A percentile compares a stretch with the other conserved stretches of the same genome.
Evolutionary conservation across 2,113 vertebrate species (phyloP).

Genomic region (Myrmophylax atrothorax): DNA sequence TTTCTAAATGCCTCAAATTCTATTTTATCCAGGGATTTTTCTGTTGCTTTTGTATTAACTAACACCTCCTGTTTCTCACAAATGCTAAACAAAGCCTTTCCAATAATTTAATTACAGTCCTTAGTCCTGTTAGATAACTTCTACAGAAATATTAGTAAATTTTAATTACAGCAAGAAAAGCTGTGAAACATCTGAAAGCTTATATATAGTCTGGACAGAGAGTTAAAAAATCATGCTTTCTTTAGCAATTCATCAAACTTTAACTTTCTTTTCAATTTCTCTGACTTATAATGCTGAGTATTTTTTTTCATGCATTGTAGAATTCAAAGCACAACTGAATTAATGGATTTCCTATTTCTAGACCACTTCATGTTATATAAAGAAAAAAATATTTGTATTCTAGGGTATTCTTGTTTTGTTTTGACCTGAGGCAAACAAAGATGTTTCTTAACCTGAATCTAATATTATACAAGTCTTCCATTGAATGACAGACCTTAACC

Average conservation of each 20-base stretch:
- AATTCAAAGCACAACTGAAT: neutral
- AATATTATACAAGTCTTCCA: neutral
- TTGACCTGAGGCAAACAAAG: neutral
- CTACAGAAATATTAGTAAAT: neutral
- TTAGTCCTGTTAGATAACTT: neutral
- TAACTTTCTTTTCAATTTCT: neutral
- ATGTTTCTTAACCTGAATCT: neutral
- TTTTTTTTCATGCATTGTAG: neutral
- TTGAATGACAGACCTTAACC: neutral
- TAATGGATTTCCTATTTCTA: conserved; percentile 20
- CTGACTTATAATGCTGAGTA: neutral
- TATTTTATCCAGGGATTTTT: neutral
- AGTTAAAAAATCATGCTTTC: neutral
- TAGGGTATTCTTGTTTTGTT: neutral
- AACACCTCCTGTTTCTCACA: neutral
- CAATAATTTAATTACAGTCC: neutral
- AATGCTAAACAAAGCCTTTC: neutral
- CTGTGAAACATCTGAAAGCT: neutral
- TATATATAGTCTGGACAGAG: neutral
- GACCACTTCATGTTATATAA: neutral
- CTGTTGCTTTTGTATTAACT: neutral
- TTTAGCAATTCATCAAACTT: neutral
- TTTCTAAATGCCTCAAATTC: neutral
- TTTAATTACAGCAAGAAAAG: neutral
- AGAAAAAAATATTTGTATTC: neutral